Percentiles rank a stretch among this genome's conserved stretches.
Conservation (phyloP, 53 echinoderm and acorn worm genomes). For the Glandiceps talaboti region DNA sequence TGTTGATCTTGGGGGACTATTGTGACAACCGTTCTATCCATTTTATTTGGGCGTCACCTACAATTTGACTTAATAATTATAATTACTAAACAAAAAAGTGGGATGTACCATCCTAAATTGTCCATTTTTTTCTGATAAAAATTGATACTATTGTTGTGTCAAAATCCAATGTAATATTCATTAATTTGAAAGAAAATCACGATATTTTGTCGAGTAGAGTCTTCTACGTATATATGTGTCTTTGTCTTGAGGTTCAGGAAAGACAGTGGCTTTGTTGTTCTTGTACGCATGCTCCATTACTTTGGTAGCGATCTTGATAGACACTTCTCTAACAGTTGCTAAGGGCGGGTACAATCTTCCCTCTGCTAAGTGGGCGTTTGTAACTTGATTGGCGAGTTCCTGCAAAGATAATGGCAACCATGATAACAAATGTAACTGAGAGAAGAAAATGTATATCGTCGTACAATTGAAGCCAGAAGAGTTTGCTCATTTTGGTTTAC, state of each 20-base stretch:
- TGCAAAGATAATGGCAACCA: constrained; percentile 5
- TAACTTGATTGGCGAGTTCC: constrained; percentile 68
- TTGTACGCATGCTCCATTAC: constrained; percentile 66
- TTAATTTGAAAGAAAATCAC: constrained; percentile 60
- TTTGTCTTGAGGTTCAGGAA: constrained; percentile 64
- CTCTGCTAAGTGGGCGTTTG: constrained; percentile 59
- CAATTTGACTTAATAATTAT: too few relatives aligned
- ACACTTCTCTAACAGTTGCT: constrained; percentile 65
- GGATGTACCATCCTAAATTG: too few relatives aligned
- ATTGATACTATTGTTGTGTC: too few relatives aligned
- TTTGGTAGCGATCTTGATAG: constrained; percentile 63
- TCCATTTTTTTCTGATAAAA: too few relatives aligned
- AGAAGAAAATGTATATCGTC: background rate
- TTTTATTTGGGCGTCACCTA: too few relatives aligned
- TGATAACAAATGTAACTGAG: background rate
- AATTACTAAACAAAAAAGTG: too few relatives aligned
- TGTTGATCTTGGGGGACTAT: too few relatives aligned
- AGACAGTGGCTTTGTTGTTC: constrained; percentile 38
- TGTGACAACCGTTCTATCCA: too few relatives aligned
- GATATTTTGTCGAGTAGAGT: constrained; percentile 70
- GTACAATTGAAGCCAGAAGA: too few relatives aligned
- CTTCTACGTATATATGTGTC: constrained; percentile 55
- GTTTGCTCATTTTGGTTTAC: too few relatives aligned
- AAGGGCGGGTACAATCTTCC: constrained; percentile 93
- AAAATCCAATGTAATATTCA: constrained; percentile 88